Percentiles rank a stretch among this genome's conserved stretches.
Evolutionary conservation across 2,797 vertebrate species (phyloP).

Genomic region (Premnoplex brunnescens): DNA sequence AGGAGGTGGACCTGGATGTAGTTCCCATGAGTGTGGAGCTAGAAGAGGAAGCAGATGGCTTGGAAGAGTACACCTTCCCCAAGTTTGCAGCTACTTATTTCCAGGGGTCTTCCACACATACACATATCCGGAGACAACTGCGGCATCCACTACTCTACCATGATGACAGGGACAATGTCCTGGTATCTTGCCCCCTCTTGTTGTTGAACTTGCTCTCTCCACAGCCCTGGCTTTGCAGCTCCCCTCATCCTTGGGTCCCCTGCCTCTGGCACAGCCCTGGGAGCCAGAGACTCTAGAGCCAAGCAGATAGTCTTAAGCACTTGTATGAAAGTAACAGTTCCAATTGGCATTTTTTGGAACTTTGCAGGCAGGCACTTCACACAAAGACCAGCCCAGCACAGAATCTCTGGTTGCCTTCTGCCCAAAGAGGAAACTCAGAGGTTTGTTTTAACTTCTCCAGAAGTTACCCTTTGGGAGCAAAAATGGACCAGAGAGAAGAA

Average conservation of each 20-base stretch:
- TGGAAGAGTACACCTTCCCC: conserved; percentile 88
- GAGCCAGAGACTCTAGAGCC: neutral
- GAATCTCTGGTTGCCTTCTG: neutral
- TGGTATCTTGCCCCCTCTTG: conserved; percentile 75
- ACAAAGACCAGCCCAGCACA: neutral
- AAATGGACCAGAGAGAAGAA: neutral
- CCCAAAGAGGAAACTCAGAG: neutral
- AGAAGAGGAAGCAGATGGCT: conserved; percentile 80
- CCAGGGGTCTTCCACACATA: conserved; percentile 87
- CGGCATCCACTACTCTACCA: conserved; percentile 90
- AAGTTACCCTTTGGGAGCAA: neutral
- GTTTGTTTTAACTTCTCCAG: neutral
- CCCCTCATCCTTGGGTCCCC: neutral
- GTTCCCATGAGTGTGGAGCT: conserved; percentile 77
- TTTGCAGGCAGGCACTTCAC: neutral
- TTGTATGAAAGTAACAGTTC: neutral
- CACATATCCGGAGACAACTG: conserved; percentile 82
- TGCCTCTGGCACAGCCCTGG: neutral
- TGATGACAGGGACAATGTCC: conserved; percentile 84
- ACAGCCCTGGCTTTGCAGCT: neutral
- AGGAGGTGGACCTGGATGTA: conserved; percentile 88
- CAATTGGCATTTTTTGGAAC: neutral
- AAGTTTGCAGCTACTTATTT: conserved; percentile 95
- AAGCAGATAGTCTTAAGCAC: neutral
- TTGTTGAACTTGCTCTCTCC: neutral